phyloP scores from a whole-genome alignment of 2,113 vertebrate species.

The Chinchilla lanigera region DNA sequence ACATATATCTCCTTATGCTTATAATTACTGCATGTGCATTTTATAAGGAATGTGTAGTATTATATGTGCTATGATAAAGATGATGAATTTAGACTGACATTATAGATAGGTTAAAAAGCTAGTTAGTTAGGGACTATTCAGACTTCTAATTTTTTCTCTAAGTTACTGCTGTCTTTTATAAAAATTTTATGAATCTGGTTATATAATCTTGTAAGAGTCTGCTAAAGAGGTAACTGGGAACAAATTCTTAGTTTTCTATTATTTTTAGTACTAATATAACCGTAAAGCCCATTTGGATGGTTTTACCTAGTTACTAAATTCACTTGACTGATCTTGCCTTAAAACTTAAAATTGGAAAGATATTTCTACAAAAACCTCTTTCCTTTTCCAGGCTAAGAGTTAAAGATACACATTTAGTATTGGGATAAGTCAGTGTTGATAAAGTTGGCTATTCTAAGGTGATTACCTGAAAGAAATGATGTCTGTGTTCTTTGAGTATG shows the following conservation, averaged over 20 bases:
- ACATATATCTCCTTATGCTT: not conserved
- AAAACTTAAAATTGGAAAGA: slow-evolving; percentile 27
- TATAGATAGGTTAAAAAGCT: not conserved
- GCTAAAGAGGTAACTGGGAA: not conserved
- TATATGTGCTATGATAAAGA: not conserved
- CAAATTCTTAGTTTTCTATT: slow-evolving; percentile 21
- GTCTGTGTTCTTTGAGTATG: slow-evolving; percentile 91
- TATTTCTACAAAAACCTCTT: not conserved
- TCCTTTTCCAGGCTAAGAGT: not conserved
- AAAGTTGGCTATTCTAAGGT: not conserved
- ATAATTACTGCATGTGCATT: not conserved
- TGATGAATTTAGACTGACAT: slow-evolving; percentile 9
- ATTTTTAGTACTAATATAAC: slow-evolving; percentile 11
- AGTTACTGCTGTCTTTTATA: not conserved
- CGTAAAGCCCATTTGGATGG: not conserved
- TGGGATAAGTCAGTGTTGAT: not conserved
- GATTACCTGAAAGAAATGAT: slow-evolving; percentile 94
- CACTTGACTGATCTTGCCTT: not conserved
- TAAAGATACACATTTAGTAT: not conserved
- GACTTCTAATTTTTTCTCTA: not conserved
- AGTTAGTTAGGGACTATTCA: not conserved
- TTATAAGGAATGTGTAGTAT: not conserved
- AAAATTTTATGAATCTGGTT: not conserved
- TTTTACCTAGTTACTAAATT: not conserved
- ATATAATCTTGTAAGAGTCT: not conserved